phyloP scores from a whole-genome alignment of 2,797 vertebrate species.

The Enteromius treurensis region DNA sequence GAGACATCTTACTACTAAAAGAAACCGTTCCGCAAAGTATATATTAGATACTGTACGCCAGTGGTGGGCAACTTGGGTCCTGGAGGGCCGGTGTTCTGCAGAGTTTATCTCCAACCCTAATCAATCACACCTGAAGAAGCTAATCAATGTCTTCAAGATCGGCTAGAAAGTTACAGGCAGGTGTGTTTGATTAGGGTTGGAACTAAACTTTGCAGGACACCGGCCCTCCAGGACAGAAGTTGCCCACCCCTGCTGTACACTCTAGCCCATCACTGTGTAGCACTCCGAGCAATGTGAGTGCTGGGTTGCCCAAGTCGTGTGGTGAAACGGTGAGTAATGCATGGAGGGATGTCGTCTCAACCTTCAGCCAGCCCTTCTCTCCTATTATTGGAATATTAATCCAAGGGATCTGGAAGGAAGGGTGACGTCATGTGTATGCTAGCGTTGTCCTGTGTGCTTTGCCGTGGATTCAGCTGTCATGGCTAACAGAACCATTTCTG shows the following conservation, averaged over 20 bases:
- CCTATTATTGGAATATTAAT: constrained; percentile 56
- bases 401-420: constrained; percentile 44
- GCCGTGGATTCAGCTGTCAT: constrained; percentile 61
- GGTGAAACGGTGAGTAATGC: constrained; percentile 49
- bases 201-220: no score
- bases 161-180: no score
- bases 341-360: constrained; percentile 53
- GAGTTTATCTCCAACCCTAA: no score
- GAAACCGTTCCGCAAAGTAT: constrained; percentile 15
- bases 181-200: no score
- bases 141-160: no score
- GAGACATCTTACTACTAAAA: background rate
- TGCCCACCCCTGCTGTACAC: no score
- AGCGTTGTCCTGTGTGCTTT: constrained; percentile 49
- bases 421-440: constrained; percentile 59
- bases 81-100: no score
- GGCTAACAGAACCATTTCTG: constrained; percentile 66
- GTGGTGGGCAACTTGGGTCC: no score
- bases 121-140: no score
- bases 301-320: constrained; percentile 31
- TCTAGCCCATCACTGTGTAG: background rate
- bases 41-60: constrained; percentile 7
- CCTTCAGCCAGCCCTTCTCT: constrained; percentile 55
- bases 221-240: no score
- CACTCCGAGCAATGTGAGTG: constrained; percentile 19